Evolutionary conservation across 2,797 vertebrate genomes (phyloP), one percentile per base, ranked within the genome.

Genomic region (Smutsia gigantea): DNA sequence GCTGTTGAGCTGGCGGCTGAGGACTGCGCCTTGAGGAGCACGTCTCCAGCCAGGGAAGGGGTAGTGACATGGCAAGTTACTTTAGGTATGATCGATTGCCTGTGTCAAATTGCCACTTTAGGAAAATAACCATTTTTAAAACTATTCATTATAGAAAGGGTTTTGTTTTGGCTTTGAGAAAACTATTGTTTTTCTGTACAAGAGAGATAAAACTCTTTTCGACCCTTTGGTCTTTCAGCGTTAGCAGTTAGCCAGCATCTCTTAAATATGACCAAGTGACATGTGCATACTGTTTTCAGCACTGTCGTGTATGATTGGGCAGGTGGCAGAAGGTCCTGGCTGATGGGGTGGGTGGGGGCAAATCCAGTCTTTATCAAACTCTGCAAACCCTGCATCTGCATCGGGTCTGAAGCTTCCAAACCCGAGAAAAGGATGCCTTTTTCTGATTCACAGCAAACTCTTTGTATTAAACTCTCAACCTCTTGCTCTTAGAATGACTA

Each of bases 401-500:
- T 37, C 23, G 31, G 31, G 31, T 9, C 57, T 68, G 17, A 46
- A 79, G 29, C 81, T 72, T 27, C 31, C 53, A 55, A 3, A 15
- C 31, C 37, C 55, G 53, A 90, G n/a, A 25, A 46, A 63, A 37
- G 55, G 42, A 57, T 0, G 5, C 17, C 10, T n/a, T 83, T 81
- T 72, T 66, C 31, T 55, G 29, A 53, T 39, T 49, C 42, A 4
- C 63, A 64, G 66, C 75, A 51, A 61, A 29, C 34, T 66, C 74
- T 89, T 74, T 46, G 39, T 23, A 31, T 51, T 97, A 84, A 96
- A 29, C 29, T n/a, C 14, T 55, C 10, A 63, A 55, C 34, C 17
- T 97, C 79, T 87, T 39, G 5, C 94, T 97, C 98, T 63, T 97
- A 99, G 99, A 99, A 99, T 37, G 99, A 99, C 98, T 99, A 99